Conservation (phyloP, 2,113 vertebrate genomes). For the Podarcis muralis region DNA sequence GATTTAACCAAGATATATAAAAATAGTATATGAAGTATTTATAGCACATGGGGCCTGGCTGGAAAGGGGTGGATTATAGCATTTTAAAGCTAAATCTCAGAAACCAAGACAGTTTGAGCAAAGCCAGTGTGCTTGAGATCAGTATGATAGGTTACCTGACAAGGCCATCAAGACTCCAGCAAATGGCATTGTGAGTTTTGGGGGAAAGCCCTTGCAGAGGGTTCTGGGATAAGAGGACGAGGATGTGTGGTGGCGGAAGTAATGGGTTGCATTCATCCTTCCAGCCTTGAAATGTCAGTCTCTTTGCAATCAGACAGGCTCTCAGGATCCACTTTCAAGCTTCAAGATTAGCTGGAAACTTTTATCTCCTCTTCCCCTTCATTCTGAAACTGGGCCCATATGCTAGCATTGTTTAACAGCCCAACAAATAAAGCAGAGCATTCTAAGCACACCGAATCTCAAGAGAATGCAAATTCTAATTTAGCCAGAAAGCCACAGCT, state of each 20-base stretch:
- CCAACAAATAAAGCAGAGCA: constrained; percentile 19
- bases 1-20: constrained; percentile 13
- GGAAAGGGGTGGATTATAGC: not conserved
- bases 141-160: not conserved
- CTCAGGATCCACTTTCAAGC: not conserved
- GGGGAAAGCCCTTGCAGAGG: too few species aligned
- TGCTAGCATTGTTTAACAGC: constrained; percentile 27
- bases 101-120: not conserved
- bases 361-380: constrained; percentile 24
- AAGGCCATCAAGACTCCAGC: too few species aligned
- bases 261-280: too few species aligned
- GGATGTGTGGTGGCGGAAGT: too few species aligned
- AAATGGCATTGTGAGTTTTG: too few species aligned
- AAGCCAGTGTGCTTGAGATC: not conserved
- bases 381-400: constrained; percentile 2
- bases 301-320: too few species aligned
- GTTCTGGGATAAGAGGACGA: too few species aligned
- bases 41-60: not conserved
- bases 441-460: constrained; percentile 15
- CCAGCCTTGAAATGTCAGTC: too few species aligned
- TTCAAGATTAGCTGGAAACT: constrained; percentile 14
- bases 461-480: not conserved
- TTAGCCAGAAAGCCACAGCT: not conserved
- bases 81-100: not conserved
- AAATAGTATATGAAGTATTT: not conserved